A percentile compares a stretch with the other conserved stretches of the same genome.
Evolutionary conservation across 1,140 invertebrate genomes (phyloP).

Genomic region (Zaprionus vittiger): DNA sequence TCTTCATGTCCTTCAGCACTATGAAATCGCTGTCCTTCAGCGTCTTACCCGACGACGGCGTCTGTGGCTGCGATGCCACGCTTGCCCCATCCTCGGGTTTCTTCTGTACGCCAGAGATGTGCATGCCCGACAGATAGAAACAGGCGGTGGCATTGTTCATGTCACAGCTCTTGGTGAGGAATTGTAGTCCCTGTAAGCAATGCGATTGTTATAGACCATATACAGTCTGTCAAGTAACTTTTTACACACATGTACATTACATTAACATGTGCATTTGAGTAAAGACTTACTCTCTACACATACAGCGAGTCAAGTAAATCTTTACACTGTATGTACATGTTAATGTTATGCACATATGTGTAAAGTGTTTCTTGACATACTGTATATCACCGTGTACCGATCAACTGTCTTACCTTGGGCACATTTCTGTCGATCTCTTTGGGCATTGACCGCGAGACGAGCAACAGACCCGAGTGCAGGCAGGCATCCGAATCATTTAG

Average conservation of each 20-base stretch:
- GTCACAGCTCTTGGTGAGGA: conserved; percentile 90
- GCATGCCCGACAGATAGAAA: conserved; percentile 91
- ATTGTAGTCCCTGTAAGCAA: conserved; percentile 86
- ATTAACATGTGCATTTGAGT: too few species aligned
- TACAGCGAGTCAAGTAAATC: too few species aligned
- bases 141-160: conserved; percentile 90
- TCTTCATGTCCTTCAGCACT: conserved; percentile 89
- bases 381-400: too few species aligned
- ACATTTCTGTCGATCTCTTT: conserved; percentile 85
- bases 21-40: conserved; percentile 85
- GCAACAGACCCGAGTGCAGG: conserved; percentile 90
- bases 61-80: background rate
- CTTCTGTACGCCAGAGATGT: conserved; percentile 88
- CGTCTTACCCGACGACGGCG: conserved; percentile 12
- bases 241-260: too few species aligned
- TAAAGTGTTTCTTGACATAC: too few species aligned
- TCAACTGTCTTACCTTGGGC: conserved; percentile 84
- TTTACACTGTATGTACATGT: too few species aligned
- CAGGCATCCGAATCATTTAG: conserved; percentile 89
- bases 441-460: conserved; percentile 85
- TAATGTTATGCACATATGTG: too few species aligned
- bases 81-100: conserved; percentile 75
- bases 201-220: background rate
- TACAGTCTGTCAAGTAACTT: too few species aligned
- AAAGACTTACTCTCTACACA: too few species aligned